Evolutionary conservation across 2,888 invertebrate genomes (phyloP), one percentile per base, ranked within the genome.

Genomic region (Pyrocoelia pectoralis): DNA sequence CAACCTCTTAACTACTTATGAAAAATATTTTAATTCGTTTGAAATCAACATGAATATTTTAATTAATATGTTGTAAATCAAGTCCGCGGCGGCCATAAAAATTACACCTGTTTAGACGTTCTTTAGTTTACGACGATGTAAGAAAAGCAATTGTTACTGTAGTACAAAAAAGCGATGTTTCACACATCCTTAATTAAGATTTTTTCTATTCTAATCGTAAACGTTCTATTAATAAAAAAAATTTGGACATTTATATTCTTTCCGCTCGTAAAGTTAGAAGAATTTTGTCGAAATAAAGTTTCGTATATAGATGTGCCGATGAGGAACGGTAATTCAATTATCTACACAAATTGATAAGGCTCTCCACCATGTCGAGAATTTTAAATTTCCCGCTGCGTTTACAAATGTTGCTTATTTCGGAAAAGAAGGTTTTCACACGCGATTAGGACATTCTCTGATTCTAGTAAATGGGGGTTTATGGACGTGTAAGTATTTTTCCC

Each of bases 231-330:
- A 58, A 58, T 58, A 52, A 58, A 46, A 38, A 17, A 33, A 6
- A 28, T n/a, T n/a, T n/a, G 14, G 58, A 58, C 58, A 33, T 58
- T 58, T 58, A 58, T 58, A 18, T 28, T 51, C 41, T 41, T 53
- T 51, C 33, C 28, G 33, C 43, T 46, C 46, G 52, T 58, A 58
- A 58, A 58, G 24, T 18, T 28, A 43, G 28, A 58, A 52, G 51
- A 58, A 58, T 52, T 51, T 58, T 43, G 28, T 33, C 43, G 18
- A 24, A 46, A 41, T 41, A 41, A 41, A 41, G n/a, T 41, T 41
- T 41, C 41, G 12, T 8, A 13, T 13, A 13, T 41, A 10, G n/a
- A 13, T 13, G 13, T 14, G 41, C 14, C 14, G n/a, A n/a, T n/a
- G n/a, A n/a, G n/a, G n/a, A n/a, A n/a, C n/a, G n/a, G 13, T 49